A percentile compares a stretch with the other conserved stretches of the same genome.
These are phyloP conservation scores for Ascaphus truei DNA, from an alignment of 2,113 vertebrate species.

Conservation along the genomic window DNA sequence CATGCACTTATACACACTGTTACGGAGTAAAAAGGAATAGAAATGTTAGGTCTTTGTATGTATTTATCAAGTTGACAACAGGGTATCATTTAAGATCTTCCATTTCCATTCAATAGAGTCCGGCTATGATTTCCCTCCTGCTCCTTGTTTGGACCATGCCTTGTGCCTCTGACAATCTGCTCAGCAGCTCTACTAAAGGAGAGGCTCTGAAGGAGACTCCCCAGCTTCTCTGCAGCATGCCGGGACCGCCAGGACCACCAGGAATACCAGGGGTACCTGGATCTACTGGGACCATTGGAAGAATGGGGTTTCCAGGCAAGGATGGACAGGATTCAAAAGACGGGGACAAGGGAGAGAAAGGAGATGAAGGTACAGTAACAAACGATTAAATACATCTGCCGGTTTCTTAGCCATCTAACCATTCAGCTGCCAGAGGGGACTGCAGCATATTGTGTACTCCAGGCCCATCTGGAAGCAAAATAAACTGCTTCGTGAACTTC, in stretches of 20 bases:
- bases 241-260: constrained; percentile 75
- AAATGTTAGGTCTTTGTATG: too few relatives aligned
- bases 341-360: constrained; percentile 74
- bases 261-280: constrained; percentile 77
- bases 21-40: too few relatives aligned
- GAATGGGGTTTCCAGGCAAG: constrained; percentile 82
- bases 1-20: too few relatives aligned
- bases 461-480: too few relatives aligned
- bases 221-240: constrained; percentile 81
- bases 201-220: constrained; percentile 67
- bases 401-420: too few relatives aligned
- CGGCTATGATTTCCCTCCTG: constrained; percentile 69
- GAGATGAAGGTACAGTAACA: constrained; percentile 70
- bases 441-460: too few relatives aligned
- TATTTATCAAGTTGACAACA: too few relatives aligned
- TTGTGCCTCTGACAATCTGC: constrained; percentile 65
- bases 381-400: not conserved
- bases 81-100: too few relatives aligned
- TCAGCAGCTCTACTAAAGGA: constrained; percentile 53
- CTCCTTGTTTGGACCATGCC: constrained; percentile 69
- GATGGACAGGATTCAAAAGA: constrained; percentile 86
- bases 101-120: constrained; percentile 49
- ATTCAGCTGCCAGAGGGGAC: too few relatives aligned
- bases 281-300: constrained; percentile 70
- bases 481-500: too few relatives aligned